phyloP scores from a whole-genome alignment of 2,113 vertebrate genomes.

The Melanerpes aurifrons region DNA sequence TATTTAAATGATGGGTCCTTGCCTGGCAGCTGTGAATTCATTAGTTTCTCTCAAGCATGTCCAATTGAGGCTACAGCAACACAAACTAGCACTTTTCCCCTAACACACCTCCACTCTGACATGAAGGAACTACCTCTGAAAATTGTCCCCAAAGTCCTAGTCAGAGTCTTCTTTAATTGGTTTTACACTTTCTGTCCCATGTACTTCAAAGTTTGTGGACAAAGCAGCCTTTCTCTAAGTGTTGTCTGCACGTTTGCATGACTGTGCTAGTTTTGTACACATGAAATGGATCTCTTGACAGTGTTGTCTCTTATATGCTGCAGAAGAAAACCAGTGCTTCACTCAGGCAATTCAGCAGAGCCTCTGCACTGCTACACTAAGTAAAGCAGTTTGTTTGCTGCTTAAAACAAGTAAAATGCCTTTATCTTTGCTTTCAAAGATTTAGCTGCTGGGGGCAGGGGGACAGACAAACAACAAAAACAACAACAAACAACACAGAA shows the following conservation, averaged over 20 bases:
- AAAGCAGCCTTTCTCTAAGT: background rate
- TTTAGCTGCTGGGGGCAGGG: background rate
- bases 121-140: background rate
- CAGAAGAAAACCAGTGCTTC: background rate
- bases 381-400: background rate
- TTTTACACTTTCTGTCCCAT: background rate
- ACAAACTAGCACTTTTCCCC: background rate
- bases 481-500: background rate
- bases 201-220: background rate
- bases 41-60: constrained; percentile 3
- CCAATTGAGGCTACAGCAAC: background rate
- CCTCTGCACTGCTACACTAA: background rate
- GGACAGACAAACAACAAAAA: rapidly evolving
- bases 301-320: background rate
- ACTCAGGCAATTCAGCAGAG: background rate
- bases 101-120: background rate
- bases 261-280: background rate
- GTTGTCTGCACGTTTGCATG: rapidly evolving
- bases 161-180: background rate
- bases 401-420: background rate
- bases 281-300: rapidly evolving
- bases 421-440: background rate
- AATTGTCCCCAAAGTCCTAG: background rate
- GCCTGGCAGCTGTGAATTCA: constrained; percentile 27
- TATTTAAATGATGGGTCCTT: constrained; percentile 28